Base-by-base conservation (phyloP, 2,113 vertebrate species). In the Phyllostomus hastatus region DNA sequence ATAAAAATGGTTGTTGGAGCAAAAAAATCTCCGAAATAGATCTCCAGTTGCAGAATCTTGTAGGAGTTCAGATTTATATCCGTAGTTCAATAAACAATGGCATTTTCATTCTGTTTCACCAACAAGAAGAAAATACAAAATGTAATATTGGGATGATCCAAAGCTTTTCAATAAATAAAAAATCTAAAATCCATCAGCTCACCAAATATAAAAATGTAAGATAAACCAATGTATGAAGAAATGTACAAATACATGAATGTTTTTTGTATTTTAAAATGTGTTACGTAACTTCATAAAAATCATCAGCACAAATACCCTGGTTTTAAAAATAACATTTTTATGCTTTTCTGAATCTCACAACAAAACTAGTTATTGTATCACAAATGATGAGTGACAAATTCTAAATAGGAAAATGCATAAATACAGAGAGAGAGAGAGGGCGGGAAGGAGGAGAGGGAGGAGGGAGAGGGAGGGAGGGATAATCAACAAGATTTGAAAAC, bases 121-220 rank as follows among this genome's bases (percentile, higher is more conserved):
- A 87, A 92, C 73, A 83, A 76, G 52, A 95, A 75, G 38, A 89
- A 93, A 96, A 88, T 16, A 43, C 2, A 81, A 81, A 95, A 61
- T 78, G 90, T 33, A 90, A 90, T 82, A 76, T 57, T 88, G 24
- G 28, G n/a, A 67, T 69, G 48, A 64, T 3, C 2, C 28, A 85
- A 67, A 90, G 15, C 16, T 48, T 90, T 91, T 79, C 52, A 64
- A 57, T 64, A 91, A 97, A 84, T 41, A 41, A 91, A 95, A 86
- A 61, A 4, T 26, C 8, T 50, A 78, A 84, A 91, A 10, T 4
- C 31, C 35, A 81, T 38, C 50, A 70, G 43, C 15, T 50, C 10
- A 69, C 24, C 64, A 61, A 79, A 54, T 75, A 88, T 31, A 24
- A 80, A 72, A 57, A 20, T 48, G 28, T 1, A 70, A 88, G 38